These are phyloP conservation scores for Caenorhabditis japonica DNA, from an alignment of 2,888 invertebrate genomes.

Conservation along the genomic window DNA sequence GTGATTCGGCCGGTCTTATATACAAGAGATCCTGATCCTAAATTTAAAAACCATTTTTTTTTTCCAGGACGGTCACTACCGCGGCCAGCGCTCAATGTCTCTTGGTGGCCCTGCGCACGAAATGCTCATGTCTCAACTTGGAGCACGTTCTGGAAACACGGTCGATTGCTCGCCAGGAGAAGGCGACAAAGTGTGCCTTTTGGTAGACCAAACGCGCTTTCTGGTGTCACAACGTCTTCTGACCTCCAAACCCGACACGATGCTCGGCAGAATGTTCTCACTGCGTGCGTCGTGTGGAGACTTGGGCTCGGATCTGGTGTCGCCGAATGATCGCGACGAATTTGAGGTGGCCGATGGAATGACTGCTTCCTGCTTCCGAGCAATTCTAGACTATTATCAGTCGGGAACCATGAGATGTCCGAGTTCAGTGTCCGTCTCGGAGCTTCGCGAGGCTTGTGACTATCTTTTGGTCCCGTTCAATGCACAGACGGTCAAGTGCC, in stretches of 20 bases:
- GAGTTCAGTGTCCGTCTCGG: slow-evolving; percentile 93
- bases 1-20: too few species aligned
- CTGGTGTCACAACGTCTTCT: slow-evolving; percentile 93
- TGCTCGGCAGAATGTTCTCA: slow-evolving; percentile 83
- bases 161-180: slow-evolving; percentile 64
- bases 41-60: too few species aligned
- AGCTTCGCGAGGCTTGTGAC: slow-evolving; percentile 95
- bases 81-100: slow-evolving; percentile 75
- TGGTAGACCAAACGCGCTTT: slow-evolving; percentile 96
- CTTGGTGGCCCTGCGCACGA: slow-evolving; percentile 76
- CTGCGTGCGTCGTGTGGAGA: slow-evolving; percentile 84
- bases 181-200: slow-evolving; percentile 84
- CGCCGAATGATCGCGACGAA: slow-evolving; percentile 95
- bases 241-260: slow-evolving; percentile 95
- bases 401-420: slow-evolving; percentile 83
- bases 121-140: slow-evolving; percentile 69
- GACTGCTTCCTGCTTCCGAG: slow-evolving; percentile 92
- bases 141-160: slow-evolving; percentile 51
- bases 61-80: slow-evolving; percentile 61
- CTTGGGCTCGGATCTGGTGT: slow-evolving; percentile 82
- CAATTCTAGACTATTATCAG: slow-evolving; percentile 83
- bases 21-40: too few species aligned
- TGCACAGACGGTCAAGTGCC: slow-evolving; percentile 87
- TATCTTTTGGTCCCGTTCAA: slow-evolving; percentile 97
- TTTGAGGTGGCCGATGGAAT: slow-evolving; percentile 94